phyloP scores from a whole-genome alignment of 2,888 invertebrate genomes.

The Caenorhabditis sinica region DNA sequence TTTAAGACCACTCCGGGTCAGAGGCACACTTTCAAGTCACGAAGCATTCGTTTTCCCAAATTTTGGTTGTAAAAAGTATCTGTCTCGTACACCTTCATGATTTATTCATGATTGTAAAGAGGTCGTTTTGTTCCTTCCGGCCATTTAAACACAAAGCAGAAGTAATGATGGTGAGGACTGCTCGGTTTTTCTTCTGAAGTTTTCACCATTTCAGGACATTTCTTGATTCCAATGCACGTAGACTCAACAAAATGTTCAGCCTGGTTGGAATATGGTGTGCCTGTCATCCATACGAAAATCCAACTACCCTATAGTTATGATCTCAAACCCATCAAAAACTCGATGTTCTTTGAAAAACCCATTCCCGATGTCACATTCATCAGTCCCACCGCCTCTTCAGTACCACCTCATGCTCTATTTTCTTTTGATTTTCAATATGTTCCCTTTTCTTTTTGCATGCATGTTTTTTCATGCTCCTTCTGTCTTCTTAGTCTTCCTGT shows the following conservation, averaged over 20 bases:
- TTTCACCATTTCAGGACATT: not conserved
- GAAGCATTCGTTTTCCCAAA: not conserved
- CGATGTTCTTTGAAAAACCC: conserved; percentile 1
- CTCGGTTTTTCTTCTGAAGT: not conserved
- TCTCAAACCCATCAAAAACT: not conserved
- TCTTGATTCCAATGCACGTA: too few species aligned
- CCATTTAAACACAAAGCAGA: conserved; percentile 10
- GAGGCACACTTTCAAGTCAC: too few species aligned
- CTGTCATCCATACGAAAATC: too few species aligned
- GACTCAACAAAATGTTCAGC: too few species aligned
- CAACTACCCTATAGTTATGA: not conserved
- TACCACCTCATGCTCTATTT: conserved; percentile 24
- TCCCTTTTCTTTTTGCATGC: not conserved
- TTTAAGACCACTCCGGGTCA: too few species aligned
- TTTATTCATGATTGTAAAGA: not conserved
- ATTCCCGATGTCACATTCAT: conserved; percentile 9
- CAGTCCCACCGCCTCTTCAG: not conserved
- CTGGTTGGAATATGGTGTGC: too few species aligned
- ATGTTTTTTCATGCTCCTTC: not conserved
- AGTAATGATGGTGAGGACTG: conserved; percentile 2
- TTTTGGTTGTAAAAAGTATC: conserved; percentile 2
- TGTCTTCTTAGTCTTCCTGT: conserved; percentile 15
- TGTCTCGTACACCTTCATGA: not conserved
- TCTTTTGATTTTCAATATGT: conserved; percentile 28
- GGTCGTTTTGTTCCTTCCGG: conserved; percentile 14